Evolutionary conservation across 1,140 invertebrate species (phyloP).

Genomic region (Parasteatoda tepidariorum): DNA sequence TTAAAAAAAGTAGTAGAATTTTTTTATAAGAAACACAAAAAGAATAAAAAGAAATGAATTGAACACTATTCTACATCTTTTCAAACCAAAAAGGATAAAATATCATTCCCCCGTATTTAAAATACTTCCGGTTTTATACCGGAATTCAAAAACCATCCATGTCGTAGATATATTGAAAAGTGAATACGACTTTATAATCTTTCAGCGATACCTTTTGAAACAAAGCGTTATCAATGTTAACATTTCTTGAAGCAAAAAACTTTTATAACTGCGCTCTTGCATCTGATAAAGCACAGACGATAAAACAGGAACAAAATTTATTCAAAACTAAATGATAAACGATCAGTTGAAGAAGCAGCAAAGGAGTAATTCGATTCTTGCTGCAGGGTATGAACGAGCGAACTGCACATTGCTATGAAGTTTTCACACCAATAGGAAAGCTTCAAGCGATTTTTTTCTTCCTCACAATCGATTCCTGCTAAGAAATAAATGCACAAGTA

Average conservation of each 20-base stretch:
- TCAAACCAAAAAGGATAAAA: too few species aligned
- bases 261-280: too few species aligned
- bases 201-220: background rate
- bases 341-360: background rate
- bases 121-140: too few species aligned
- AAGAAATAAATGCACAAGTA: conserved; percentile 42
- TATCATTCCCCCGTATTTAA: too few species aligned
- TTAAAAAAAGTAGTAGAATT: too few species aligned
- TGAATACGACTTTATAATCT: background rate
- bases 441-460: conserved; percentile 32
- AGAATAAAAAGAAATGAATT: too few species aligned
- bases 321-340: conserved; percentile 54
- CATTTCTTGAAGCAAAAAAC: too few species aligned
- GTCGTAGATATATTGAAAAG: background rate
- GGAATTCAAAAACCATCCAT: background rate
- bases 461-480: background rate
- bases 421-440: conserved; percentile 44
- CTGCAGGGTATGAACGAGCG: conserved; percentile 19
- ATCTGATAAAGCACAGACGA: conserved; percentile 33
- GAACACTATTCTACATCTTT: too few species aligned
- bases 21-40: too few species aligned
- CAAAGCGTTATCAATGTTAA: background rate
- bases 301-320: conserved; percentile 45
- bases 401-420: conserved; percentile 12
- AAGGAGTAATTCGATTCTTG: conserved; percentile 23